phyloP scores from a whole-genome alignment of 2,797 vertebrate genomes.

The Neosilurus mollespiculum region DNA sequence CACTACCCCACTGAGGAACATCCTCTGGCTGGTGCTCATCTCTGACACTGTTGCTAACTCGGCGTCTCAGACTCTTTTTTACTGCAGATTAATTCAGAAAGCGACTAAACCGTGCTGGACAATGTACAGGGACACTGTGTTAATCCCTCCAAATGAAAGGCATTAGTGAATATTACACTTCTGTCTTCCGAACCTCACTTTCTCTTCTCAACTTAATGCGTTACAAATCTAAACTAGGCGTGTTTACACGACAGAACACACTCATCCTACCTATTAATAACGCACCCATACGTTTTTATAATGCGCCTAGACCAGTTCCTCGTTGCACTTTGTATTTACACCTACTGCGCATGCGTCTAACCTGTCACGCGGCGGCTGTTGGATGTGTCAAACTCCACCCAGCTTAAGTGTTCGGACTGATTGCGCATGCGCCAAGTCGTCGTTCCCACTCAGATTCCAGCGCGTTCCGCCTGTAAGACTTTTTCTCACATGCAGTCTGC shows the following conservation, averaged over 20 bases:
- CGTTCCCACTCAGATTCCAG: too few species aligned
- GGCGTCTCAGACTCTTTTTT: not conserved
- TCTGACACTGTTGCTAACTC: constrained; percentile 57
- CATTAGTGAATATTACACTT: not conserved
- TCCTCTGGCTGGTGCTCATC: constrained; percentile 22
- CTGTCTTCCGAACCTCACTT: not conserved
- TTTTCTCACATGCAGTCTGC: not conserved
- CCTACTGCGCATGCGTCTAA: constrained; percentile 26
- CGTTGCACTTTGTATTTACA: constrained; percentile 53
- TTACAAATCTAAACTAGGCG: not conserved
- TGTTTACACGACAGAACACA: too few species aligned
- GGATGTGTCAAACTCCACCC: not conserved
- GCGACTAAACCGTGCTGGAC: not conserved
- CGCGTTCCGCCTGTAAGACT: too few species aligned
- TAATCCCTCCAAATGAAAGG: not conserved
- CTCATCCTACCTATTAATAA: not conserved
- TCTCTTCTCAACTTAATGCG: not conserved
- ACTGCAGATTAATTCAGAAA: constrained; percentile 4
- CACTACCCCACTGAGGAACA: constrained; percentile 90
- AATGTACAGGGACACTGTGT: not conserved
- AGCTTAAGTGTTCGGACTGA: not conserved
- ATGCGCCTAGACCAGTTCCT: constrained; percentile 26
- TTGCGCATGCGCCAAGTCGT: constrained; percentile 18
- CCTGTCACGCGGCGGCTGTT: not conserved
- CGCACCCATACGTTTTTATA: not conserved